Base-by-base conservation (phyloP, 2,113 vertebrate species). In the Myodes glareolus region DNA sequence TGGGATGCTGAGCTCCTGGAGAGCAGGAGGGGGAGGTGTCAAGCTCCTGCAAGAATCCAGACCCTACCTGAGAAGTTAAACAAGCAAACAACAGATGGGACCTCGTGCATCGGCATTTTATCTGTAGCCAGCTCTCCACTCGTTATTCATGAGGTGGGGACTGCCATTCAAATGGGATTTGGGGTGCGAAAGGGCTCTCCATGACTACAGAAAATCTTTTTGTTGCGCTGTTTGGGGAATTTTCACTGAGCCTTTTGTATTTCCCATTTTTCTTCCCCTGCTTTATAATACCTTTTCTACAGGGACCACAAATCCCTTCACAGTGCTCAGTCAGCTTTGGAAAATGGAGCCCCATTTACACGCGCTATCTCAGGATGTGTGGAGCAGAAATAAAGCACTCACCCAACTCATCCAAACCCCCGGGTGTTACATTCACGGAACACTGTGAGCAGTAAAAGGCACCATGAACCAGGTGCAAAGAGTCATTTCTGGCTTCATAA, bases 241-340 rank as follows among this genome's bases (percentile, higher is more conserved):
- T 90, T 70, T 65, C 87, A 97, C 65, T 88, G 19, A 52, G 23
- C 89, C 96, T 29, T 97, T 84, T 85, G 63, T 82, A 33, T 85
- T 97, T 97, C 93, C 72, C 93, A 42, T 92, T 77, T 98, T 98
- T 86, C 31, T 96, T 92, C 93, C 45, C 27, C 16, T 1, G 42
- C 25, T 90, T 93, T 94, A 80, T 42, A 94, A 89, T 82, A 23
- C 80, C 87, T 97, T 95, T 92, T 61, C 82, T 85, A 76, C 65
- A 17, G 17, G 96, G 80, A 96, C 8, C 1, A 17, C 55, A 91
- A 87, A 77, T 77, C 94, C 80, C 90, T 85, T 93, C 42, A 75
- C 7, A 31, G 95, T 77, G 29, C 61, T 92, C 94, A 82, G 67
- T 63, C 72, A 9, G 92, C 80, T 97, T 76, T 92, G 29, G 77